A percentile compares a stretch with the other conserved stretches of the same genome.
Evolutionary conservation across 2,888 invertebrate species (phyloP).

Genomic region (Strigamia crassipes): DNA sequence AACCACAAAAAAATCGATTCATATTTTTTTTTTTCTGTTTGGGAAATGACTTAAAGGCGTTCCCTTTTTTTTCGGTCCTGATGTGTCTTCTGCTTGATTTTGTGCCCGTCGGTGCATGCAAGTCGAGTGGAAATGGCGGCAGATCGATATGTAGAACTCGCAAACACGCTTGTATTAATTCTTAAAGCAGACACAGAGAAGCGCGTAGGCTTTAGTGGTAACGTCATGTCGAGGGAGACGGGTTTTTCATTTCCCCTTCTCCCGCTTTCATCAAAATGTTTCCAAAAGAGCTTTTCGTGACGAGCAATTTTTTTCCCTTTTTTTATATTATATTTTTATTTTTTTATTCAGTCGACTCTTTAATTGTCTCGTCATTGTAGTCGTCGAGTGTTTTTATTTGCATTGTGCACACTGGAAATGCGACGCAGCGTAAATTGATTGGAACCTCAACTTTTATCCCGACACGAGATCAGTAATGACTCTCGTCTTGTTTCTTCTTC

Average conservation of each 20-base stretch:
- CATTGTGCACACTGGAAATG: slow-evolving; percentile 18
- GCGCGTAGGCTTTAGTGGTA: background rate
- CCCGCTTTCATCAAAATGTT: slow-evolving; percentile 1
- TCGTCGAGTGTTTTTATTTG: slow-evolving; percentile 28
- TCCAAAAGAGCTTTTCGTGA: slow-evolving; percentile 15
- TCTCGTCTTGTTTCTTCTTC: slow-evolving; percentile 6
- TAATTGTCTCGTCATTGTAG: slow-evolving; percentile 31
- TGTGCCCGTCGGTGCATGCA: slow-evolving; percentile 38
- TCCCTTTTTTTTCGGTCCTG: slow-evolving; percentile 1
- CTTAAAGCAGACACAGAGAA: slow-evolving; percentile 31
- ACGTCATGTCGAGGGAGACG: slow-evolving; percentile 6
- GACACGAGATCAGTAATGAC: slow-evolving; percentile 30
- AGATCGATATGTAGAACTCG: slow-evolving; percentile 40
- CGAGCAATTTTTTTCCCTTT: background rate
- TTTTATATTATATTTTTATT: background rate
- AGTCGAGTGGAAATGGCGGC: slow-evolving; percentile 40
- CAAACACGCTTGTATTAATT: slow-evolving; percentile 42
- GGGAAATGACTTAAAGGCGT: slow-evolving; percentile 37
- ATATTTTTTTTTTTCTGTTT: slow-evolving; percentile 13
- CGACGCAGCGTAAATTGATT: slow-evolving; percentile 28
- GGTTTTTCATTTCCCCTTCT: slow-evolving; percentile 32
- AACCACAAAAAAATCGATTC: slow-evolving; percentile 38
- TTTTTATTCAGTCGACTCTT: background rate
- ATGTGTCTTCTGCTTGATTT: slow-evolving; percentile 42
- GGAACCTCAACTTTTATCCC: slow-evolving; percentile 24